Evolutionary conservation across 2,888 invertebrate genomes (phyloP).

Genomic region (Cryptocheilus praepositus): DNA sequence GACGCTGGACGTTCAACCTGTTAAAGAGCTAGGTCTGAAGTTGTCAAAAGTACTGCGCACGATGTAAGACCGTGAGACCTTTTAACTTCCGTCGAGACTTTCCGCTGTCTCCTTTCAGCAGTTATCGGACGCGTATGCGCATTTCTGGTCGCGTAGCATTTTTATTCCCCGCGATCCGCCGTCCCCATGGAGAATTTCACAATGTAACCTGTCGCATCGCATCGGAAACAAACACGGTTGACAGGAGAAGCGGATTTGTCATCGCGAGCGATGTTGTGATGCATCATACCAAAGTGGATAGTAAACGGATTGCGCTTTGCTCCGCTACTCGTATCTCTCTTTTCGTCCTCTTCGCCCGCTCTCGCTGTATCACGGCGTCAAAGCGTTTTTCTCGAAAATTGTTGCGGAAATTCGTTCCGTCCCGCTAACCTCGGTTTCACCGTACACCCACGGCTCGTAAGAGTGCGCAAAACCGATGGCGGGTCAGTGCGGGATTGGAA

Average conservation of each 20-base stretch:
- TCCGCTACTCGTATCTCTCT: slow-evolving; percentile 13
- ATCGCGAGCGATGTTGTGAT: slow-evolving; percentile 42
- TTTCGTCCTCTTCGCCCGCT: slow-evolving; percentile 2
- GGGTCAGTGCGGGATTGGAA: too few species aligned
- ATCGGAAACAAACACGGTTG: slow-evolving; percentile 42
- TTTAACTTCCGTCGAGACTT: background rate
- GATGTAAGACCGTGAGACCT: too few species aligned
- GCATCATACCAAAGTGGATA: slow-evolving; percentile 46
- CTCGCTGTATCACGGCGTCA: slow-evolving; percentile 30
- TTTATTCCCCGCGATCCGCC: slow-evolving; percentile 9
- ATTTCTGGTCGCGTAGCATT: background rate
- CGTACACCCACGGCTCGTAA: too few species aligned
- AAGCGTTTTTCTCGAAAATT: slow-evolving; percentile 53
- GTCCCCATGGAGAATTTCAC: slow-evolving; percentile 12
- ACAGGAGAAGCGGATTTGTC: slow-evolving; percentile 47
- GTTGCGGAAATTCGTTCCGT: slow-evolving; percentile 41
- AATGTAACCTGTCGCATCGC: slow-evolving; percentile 18
- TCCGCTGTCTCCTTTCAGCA: too few species aligned
- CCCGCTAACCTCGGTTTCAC: slow-evolving; percentile 10
- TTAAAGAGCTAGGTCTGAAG: too few species aligned
- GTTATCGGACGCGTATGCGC: too few species aligned
- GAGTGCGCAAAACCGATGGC: too few species aligned
- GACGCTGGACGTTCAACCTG: too few species aligned
- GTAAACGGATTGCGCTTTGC: slow-evolving; percentile 45
- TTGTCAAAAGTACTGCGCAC: too few species aligned